These are phyloP conservation scores for Synergus gifuensis DNA, from an alignment of 2,888 invertebrate genomes.

Conservation along the genomic window DNA sequence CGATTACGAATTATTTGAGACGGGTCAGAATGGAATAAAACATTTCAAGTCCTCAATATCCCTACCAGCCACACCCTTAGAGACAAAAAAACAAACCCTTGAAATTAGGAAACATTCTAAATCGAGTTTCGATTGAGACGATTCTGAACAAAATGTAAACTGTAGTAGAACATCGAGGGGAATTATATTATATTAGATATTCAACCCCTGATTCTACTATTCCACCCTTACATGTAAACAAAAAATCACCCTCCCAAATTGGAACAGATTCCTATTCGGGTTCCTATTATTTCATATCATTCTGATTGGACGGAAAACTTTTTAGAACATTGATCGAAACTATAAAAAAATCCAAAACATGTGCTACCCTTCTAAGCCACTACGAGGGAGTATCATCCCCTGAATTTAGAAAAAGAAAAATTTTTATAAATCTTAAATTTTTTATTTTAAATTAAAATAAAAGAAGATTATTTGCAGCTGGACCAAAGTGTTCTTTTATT, in stretches of 20 bases:
- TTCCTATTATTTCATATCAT: background rate
- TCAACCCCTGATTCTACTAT: background rate
- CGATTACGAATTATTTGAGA: background rate
- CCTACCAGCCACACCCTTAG: background rate
- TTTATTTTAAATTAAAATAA: no score
- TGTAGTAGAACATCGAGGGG: background rate
- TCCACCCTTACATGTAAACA: background rate
- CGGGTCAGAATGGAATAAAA: background rate
- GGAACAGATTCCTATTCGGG: background rate
- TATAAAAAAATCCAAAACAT: background rate
- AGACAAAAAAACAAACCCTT: background rate
- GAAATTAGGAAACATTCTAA: background rate
- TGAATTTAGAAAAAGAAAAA: no score
- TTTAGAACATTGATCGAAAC: background rate
- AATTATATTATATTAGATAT: background rate
- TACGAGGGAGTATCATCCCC: no score
- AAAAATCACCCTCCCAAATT: background rate
- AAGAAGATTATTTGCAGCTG: no score
- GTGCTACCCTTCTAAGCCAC: no score
- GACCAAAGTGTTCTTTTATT: background rate
- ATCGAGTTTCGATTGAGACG: background rate
- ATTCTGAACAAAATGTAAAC: background rate
- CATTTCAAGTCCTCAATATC: background rate
- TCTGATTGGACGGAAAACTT: background rate
- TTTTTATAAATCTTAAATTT: no score